Percentiles rank a stretch among this genome's conserved stretches.
These are phyloP conservation scores for Ictalurus punctatus DNA, from an alignment of 2,113 vertebrate genomes.

Conservation along the genomic window DNA sequence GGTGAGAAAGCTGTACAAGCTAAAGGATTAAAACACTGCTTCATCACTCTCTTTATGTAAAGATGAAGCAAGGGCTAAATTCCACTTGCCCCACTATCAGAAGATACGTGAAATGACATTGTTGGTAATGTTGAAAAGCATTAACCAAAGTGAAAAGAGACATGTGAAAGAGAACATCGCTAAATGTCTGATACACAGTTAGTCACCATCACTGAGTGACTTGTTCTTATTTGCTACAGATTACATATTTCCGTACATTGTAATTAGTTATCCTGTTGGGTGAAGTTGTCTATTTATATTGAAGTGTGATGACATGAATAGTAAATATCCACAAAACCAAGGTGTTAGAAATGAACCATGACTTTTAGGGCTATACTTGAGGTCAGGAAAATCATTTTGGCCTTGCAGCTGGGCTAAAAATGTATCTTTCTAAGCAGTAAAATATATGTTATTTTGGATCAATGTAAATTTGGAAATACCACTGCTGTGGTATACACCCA, in stretches of 20 bases:
- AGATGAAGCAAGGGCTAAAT: neutral
- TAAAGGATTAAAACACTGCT: neutral
- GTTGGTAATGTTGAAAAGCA: neutral
- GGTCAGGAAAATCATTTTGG: conserved; percentile 17
- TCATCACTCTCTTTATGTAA: neutral
- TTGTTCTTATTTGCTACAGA: neutral
- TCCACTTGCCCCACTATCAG: neutral
- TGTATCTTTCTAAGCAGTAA: conserved; percentile 1
- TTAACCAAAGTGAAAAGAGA: neutral
- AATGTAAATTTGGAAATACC: conserved; percentile 23
- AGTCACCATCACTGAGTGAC: neutral
- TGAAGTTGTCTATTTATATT: neutral
- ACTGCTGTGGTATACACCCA: neutral
- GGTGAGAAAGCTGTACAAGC: no score
- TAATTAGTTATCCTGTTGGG: neutral
- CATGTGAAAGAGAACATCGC: neutral
- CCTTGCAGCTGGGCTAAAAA: neutral
- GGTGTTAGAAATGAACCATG: neutral
- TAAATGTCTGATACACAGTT: neutral
- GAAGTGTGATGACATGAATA: conserved; percentile 1
- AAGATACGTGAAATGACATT: neutral
- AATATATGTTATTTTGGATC: conserved; percentile 24
- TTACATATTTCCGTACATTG: neutral
- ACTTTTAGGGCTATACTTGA: conserved; percentile 2
- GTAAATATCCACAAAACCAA: neutral